Evolutionary conservation across 2,113 vertebrate species (phyloP).

Genomic region (Lepus europaeus): DNA sequence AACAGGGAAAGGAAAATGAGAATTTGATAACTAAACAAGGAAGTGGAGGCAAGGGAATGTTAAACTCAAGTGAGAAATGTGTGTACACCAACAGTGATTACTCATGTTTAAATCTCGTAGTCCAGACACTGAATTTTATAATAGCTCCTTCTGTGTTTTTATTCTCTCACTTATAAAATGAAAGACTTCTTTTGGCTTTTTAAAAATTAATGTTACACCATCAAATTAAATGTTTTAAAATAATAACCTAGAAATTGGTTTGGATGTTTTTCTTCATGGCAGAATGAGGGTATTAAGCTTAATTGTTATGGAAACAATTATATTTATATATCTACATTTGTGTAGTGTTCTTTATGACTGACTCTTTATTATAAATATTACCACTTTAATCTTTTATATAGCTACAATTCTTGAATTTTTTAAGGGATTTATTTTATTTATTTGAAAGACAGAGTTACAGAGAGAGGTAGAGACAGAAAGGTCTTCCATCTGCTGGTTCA

Average conservation of each 20-base stretch:
- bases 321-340: neutral
- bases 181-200: constrained; percentile 41
- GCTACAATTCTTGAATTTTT: neutral
- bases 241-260: neutral
- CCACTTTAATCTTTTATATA: neutral
- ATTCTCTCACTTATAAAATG: constrained; percentile 36
- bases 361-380: neutral
- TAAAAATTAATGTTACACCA: constrained; percentile 33
- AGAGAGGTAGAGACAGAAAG: too few species aligned
- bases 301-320: neutral
- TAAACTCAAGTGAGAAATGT: neutral
- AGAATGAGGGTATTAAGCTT: neutral
- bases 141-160: neutral
- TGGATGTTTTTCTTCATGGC: constrained; percentile 10
- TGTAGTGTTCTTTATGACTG: constrained; percentile 33
- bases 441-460: too few species aligned
- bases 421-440: too few species aligned
- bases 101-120: neutral
- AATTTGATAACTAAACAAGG: neutral
- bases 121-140: neutral
- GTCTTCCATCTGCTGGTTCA: too few species aligned
- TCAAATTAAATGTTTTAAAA: constrained; percentile 33
- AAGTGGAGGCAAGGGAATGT: neutral
- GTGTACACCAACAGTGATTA: neutral
- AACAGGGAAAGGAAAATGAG: neutral